A percentile compares a stretch with the other conserved stretches of the same genome.
These are phyloP conservation scores for Thunnus albacares DNA, from an alignment of 2,797 vertebrate species.

Conservation along the genomic window DNA sequence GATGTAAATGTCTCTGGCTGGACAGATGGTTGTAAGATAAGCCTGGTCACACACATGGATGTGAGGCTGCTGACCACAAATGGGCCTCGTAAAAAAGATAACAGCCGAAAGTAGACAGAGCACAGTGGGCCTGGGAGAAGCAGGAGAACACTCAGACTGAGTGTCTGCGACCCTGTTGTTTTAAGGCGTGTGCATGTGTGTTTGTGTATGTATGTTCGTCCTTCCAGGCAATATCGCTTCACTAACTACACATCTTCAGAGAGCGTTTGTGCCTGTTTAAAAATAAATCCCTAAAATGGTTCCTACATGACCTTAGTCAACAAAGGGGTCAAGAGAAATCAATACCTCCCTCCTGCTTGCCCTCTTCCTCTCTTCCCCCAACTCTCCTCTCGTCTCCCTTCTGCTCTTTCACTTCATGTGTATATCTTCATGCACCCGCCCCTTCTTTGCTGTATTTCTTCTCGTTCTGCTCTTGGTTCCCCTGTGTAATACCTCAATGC, in stretches of 20 bases:
- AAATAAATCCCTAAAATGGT: slow-evolving; percentile 86
- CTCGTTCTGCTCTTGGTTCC: slow-evolving; percentile 32
- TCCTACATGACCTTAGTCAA: slow-evolving; percentile 86
- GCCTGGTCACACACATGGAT: slow-evolving; percentile 72
- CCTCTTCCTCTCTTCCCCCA: slow-evolving; percentile 75
- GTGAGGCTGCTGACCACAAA: slow-evolving; percentile 73
- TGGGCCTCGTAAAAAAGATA: slow-evolving; percentile 73
- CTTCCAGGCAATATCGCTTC: slow-evolving; percentile 66
- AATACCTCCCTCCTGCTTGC: slow-evolving; percentile 84
- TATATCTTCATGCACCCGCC: slow-evolving; percentile 42
- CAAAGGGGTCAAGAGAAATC: slow-evolving; percentile 91
- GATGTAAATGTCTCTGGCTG: slow-evolving; percentile 71
- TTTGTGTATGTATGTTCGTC: slow-evolving; percentile 41
- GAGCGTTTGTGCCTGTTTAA: slow-evolving; percentile 81
- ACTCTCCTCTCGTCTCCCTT: slow-evolving; percentile 72
- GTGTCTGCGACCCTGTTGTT: slow-evolving; percentile 67
- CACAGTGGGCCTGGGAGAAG: slow-evolving; percentile 45
- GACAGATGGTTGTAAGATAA: slow-evolving; percentile 81
- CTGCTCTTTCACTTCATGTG: slow-evolving; percentile 65
- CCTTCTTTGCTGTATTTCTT: slow-evolving; percentile 30
- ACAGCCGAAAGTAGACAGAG: slow-evolving; percentile 55
- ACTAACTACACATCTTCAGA: slow-evolving; percentile 71
- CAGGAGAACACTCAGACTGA: slow-evolving; percentile 54
- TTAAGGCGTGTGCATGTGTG: slow-evolving; percentile 41
- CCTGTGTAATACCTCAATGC: slow-evolving; percentile 1